Evolutionary conservation across 2,797 vertebrate genomes (phyloP), one percentile per base, ranked within the genome.

Genomic region (Rhinogobio ventralis): DNA sequence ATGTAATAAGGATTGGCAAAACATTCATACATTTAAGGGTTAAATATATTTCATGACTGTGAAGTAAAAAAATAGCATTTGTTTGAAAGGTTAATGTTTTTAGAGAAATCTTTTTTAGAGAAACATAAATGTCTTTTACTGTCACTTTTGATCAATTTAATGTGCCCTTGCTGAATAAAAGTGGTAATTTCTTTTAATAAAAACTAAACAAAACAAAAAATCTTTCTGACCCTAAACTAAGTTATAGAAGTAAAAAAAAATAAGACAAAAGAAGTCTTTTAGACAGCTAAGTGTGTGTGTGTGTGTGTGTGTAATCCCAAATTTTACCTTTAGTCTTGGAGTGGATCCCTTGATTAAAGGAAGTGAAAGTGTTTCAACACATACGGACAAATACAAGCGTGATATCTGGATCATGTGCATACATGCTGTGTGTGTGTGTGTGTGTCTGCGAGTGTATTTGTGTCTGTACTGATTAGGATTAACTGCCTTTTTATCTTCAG

Each of bases 301-400:
- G 94, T 93, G 46, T 93, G 93, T 93, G 91, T 94, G 91, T 90
- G 86, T 94, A 94, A 94, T 94, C 93, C 91, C 90, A 90, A 90
- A 92, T 93, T 94, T 95, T 92, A 94, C 94, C 93, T 93, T 89
- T 93, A 93, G 93, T 94, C 92, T 92, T 93, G 92, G 91, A 93
- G 92, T 94, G 93, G 94, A 94, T 93, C 93, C 92, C 90, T 68
- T 81, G 39, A 86, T 71, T 76, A 62, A 64, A 71, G 64, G 51
- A 85, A 72, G 66, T 30, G 17, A 68, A 86, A 78, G 81, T 82
- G 53, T 86, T 62, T 79, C 49, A 60, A 72, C 42, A 25, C 19
- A 85, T 14, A 71, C 5, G 60, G 20, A 83, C 15, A 53, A 46
- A 55, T 45, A 42, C 30, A 76, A 74, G 55, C 68, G 60, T 57